Percentiles rank a stretch among this genome's conserved stretches.
Evolutionary conservation across 2,888 invertebrate genomes (phyloP).

Genomic region (Cryptus armator): DNA sequence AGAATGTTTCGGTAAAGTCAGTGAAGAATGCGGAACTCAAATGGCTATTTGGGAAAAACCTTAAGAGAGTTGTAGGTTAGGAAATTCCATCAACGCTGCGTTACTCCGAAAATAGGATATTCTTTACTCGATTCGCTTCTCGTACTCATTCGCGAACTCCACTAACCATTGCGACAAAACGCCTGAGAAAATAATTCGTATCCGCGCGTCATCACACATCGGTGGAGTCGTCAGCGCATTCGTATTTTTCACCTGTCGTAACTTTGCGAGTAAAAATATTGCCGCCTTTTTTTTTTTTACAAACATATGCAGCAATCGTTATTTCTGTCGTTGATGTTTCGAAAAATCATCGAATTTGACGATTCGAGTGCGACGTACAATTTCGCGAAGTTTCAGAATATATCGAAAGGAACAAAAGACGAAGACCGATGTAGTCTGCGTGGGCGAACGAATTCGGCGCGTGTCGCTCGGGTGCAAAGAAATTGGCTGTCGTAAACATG

Average conservation of each 20-base stretch:
- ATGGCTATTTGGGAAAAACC: too few species aligned
- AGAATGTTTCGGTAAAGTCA: too few species aligned
- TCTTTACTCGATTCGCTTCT: background rate
- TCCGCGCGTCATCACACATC: background rate
- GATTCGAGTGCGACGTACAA: too few species aligned
- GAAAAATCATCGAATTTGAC: too few species aligned
- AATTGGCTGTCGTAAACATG: background rate
- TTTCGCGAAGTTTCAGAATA: too few species aligned
- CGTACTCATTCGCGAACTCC: background rate
- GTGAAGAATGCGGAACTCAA: too few species aligned
- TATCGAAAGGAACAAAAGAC: background rate
- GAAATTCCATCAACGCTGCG: background rate
- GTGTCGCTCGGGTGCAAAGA: background rate
- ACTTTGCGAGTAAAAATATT: slow-evolving; percentile 10
- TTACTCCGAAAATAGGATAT: slow-evolving; percentile 13
- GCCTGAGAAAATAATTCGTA: slow-evolving; percentile 15
- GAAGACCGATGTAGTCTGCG: background rate
- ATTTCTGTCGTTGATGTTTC: background rate
- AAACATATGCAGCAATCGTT: background rate
- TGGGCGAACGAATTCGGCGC: background rate
- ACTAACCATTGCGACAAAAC: background rate
- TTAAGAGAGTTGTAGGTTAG: background rate
- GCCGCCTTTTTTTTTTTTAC: background rate
- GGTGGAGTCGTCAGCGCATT: background rate
- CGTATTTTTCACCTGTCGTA: slow-evolving; percentile 1